Evolutionary conservation across 2,113 vertebrate genomes (phyloP).

Genomic region (Sebastes fasciatus): DNA sequence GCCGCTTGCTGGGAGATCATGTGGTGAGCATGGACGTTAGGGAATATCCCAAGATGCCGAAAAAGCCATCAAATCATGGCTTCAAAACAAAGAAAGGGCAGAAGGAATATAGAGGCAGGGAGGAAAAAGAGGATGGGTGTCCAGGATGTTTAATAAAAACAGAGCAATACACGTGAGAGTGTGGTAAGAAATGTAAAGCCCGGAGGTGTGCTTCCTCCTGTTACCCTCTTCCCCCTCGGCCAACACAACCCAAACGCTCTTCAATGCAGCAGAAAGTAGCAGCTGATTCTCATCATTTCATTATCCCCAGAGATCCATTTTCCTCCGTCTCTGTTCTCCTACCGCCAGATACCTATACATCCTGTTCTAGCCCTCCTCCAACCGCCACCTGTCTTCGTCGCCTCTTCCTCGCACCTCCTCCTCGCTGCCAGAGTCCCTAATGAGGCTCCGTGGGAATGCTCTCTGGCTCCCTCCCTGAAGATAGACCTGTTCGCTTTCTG

Average conservation of each 20-base stretch:
- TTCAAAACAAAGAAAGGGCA: neutral
- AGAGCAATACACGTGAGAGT: neutral
- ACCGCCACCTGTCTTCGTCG: conserved; percentile 58
- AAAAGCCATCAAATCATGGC: conserved; percentile 28
- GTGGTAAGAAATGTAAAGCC: conserved; percentile 12
- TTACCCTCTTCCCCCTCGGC: conserved; percentile 35
- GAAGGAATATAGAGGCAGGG: neutral
- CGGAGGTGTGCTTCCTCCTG: conserved; percentile 20
- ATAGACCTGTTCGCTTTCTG: conserved; percentile 56
- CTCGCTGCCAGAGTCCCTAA: conserved; percentile 72
- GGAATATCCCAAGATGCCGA: conserved; percentile 32
- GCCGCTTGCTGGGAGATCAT: conserved; percentile 35
- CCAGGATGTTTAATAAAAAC: neutral
- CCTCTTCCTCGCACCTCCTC: conserved; percentile 53
- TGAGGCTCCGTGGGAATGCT: conserved; percentile 78
- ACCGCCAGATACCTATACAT: conserved; percentile 52
- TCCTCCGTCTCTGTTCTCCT: conserved; percentile 23
- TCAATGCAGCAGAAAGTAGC: conserved; percentile 27
- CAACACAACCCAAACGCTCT: conserved; percentile 26
- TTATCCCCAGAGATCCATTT: conserved; percentile 48
- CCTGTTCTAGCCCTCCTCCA: conserved; percentile 53
- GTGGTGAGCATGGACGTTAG: neutral
- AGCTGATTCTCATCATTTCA: conserved; percentile 45
- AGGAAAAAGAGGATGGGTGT: neutral
- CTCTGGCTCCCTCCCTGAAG: conserved; percentile 55